Base-by-base conservation (phyloP, 2,113 vertebrate species). In the Bufo gargarizans region DNA sequence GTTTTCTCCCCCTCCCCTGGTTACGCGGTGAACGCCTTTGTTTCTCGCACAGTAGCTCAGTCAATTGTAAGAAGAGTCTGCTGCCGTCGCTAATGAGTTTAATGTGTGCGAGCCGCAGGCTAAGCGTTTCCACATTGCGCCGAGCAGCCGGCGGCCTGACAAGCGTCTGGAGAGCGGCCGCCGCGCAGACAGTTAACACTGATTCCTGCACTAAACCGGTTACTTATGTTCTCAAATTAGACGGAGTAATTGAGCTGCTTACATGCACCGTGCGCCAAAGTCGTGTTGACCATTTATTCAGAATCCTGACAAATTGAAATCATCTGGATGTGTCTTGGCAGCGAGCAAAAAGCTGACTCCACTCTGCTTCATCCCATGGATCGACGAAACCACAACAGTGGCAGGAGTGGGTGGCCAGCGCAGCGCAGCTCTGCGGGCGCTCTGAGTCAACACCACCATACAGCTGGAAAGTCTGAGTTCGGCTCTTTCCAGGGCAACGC, bases 281-380 rank as follows among this genome's bases (percentile, higher is more conserved):
- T 91, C 92, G 92, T 91, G 90, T 91, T 94, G 93, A 92, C 93
- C 92, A 89, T 90, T 92, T 53, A 86, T 92, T 89, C 91, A 90
- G 87, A 92, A 94, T 92, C 86, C 84, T 86, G 82, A 91, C 90
- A 94, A 94, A 94, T 94, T 93, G 92, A 92, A 94, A 93, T 94
- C 92, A 93, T 94, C 92, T 94, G 93, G 86, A 86, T 92, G 78
- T 22, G 22, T 81, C 77, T 89, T 90, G 89, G 82, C 90, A 92
- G 91, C 89, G 91, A 89, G 90, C 84, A 91, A 91, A 91, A 92
- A 91, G 10, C 63, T 91, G 86, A 90, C 89, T 93, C 91, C 93
- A 90, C 90, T 90, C 56, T 86, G 43, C 82, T 91, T 92, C 92
- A 92, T 92, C 92, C 92, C 91, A 83, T 83, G 90, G 90, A 93